Conservation (phyloP, 2,888 invertebrate genomes). For the Troglohyphantes excavatus region DNA sequence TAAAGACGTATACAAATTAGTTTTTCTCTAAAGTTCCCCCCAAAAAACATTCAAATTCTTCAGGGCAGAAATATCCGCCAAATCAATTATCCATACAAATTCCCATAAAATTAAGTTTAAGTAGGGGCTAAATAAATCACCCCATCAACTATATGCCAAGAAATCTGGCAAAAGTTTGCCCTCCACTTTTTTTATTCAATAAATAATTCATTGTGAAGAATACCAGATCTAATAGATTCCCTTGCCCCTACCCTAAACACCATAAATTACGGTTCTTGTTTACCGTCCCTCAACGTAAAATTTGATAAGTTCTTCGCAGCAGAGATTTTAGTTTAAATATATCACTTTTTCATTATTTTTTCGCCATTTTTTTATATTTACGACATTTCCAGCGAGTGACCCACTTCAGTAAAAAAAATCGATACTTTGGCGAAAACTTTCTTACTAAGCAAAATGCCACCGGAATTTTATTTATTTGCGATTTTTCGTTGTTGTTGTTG, state of each 20-base stretch:
- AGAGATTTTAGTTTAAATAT: slow-evolving; percentile 63
- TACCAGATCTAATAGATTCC: slow-evolving; percentile 31
- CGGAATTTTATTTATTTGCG: slow-evolving; percentile 47
- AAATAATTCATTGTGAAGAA: slow-evolving; percentile 25
- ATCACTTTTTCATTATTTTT: slow-evolving; percentile 42
- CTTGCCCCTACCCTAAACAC: slow-evolving; percentile 24
- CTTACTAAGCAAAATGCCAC: slow-evolving; percentile 60
- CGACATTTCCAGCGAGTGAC: slow-evolving; percentile 53
- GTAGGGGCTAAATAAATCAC: slow-evolving; percentile 4
- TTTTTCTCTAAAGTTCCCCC: neutral
- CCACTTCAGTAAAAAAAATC: slow-evolving; percentile 69
- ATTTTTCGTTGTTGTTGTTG: slow-evolving; percentile 20
- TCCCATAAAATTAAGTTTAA: neutral
- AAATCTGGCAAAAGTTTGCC: neutral
- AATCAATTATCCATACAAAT: neutral
- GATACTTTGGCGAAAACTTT: slow-evolving; percentile 72
- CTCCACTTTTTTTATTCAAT: neutral
- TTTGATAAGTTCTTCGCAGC: slow-evolving; percentile 60
- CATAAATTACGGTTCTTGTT: slow-evolving; percentile 61
- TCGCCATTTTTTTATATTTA: slow-evolving; percentile 32
- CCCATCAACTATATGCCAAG: neutral
- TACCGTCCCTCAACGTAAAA: slow-evolving; percentile 50
- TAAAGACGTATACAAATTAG: no score
- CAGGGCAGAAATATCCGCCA: neutral
- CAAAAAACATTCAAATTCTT: neutral